Conservation (phyloP, 2,797 vertebrate genomes). For the Scleropages formosus region DNA sequence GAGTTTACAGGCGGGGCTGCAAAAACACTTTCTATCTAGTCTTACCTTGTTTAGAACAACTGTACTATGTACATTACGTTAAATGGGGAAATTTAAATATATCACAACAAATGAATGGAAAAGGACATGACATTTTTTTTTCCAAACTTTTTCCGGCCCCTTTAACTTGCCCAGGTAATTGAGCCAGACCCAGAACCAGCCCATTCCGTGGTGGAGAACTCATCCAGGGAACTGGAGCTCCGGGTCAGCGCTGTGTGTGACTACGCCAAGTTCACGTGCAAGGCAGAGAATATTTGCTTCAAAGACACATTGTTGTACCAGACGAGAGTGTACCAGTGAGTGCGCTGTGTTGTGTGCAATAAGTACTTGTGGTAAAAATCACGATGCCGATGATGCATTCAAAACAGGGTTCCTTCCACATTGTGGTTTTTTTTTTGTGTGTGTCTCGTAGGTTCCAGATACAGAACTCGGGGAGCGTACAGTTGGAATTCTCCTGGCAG, state of each 20-base stretch:
- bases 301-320: constrained; percentile 82
- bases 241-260: constrained; percentile 70
- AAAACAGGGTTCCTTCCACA: not conserved
- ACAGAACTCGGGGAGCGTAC: constrained; percentile 71
- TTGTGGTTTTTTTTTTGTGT: not conserved
- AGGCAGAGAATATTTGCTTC: constrained; percentile 58
- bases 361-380: too few species aligned
- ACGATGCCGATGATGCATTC: too few species aligned
- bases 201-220: constrained; percentile 68
- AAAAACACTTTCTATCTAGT: not conserved
- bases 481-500: constrained; percentile 76
- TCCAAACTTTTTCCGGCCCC: not conserved
- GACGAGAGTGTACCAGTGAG: constrained; percentile 76
- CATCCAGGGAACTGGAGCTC: constrained; percentile 68
- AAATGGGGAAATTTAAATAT: too few species aligned
- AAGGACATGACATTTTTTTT: not conserved
- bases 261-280: constrained; percentile 67
- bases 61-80: too few species aligned
- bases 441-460: constrained; percentile 68
- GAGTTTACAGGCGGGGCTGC: constrained; percentile 22
- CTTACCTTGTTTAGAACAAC: not conserved
- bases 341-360: constrained; percentile 36
- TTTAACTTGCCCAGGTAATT: constrained; percentile 64
- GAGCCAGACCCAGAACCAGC: constrained; percentile 71
- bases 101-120: not conserved